A percentile compares a stretch with the other conserved stretches of the same genome.
phyloP scores from a whole-genome alignment of 1,140 invertebrate species.

The Radopholus similis region DNA sequence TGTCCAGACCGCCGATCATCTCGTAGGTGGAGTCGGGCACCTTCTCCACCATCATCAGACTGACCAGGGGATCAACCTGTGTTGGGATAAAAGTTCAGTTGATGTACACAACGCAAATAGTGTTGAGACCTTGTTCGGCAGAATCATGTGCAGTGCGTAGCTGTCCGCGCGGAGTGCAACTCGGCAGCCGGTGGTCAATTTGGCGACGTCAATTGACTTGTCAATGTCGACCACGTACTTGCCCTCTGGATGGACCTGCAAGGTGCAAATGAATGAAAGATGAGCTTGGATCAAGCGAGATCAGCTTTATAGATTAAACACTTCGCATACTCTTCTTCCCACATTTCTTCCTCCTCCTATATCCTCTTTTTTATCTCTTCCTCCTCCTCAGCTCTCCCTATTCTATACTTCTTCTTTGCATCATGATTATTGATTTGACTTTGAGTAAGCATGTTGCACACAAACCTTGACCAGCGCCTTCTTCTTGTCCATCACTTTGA shows the following conservation, averaged over 20 bases:
- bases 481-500: constrained; percentile 99
- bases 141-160: constrained; percentile 95
- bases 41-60: constrained; percentile 99
- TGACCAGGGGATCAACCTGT: constrained; percentile 93
- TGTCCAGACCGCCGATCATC: constrained; percentile 98
- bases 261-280: not conserved
- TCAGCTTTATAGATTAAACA: not conserved
- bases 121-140: constrained; percentile 96
- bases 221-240: constrained; percentile 99
- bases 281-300: not conserved
- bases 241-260: constrained; percentile 90
- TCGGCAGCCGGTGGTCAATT: constrained; percentile 92
- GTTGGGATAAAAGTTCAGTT: not conserved
- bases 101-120: not conserved
- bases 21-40: constrained; percentile 98
- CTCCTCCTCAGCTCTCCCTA: too few relatives aligned
- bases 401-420: too few relatives aligned
- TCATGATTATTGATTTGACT: constrained; percentile 4
- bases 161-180: constrained; percentile 97
- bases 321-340: too few relatives aligned
- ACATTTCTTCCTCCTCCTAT: too few relatives aligned
- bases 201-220: constrained; percentile 97
- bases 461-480: constrained; percentile 90
- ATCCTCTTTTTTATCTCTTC: too few relatives aligned
- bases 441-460: not conserved